Conservation (phyloP, 1,140 invertebrate species). For the Elymnias hypermnestra region DNA sequence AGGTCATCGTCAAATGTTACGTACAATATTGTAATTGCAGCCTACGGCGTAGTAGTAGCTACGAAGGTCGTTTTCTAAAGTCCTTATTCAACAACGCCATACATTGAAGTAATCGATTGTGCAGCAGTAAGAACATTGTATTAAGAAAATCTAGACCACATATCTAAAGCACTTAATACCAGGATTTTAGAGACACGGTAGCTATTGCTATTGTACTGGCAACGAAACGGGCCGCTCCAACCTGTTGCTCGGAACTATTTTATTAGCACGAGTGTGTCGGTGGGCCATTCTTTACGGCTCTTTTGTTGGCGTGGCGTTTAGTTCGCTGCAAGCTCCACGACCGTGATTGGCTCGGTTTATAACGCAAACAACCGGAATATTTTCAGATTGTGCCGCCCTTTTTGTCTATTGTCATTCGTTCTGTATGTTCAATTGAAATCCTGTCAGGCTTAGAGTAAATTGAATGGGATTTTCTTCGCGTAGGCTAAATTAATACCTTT, state of each 20-base stretch:
- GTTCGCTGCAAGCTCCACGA: constrained; percentile 39
- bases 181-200: constrained; percentile 39
- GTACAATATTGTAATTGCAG: too few relatives aligned
- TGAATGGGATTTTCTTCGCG: too few relatives aligned
- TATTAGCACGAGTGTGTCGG: constrained; percentile 67
- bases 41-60: constrained; percentile 4
- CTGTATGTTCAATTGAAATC: constrained; percentile 36
- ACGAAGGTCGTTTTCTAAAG: too few relatives aligned
- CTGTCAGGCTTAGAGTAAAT: too few relatives aligned
- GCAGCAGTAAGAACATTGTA: constrained; percentile 5
- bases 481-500: too few relatives aligned
- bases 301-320: constrained; percentile 67
- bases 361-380: constrained; percentile 60
- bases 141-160: constrained; percentile 16
- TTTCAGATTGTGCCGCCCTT: constrained; percentile 47
- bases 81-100: too few relatives aligned
- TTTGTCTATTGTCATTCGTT: constrained; percentile 37
- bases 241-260: constrained; percentile 72
- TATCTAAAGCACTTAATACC: constrained; percentile 35
- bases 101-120: not conserved
- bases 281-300: constrained; percentile 70
- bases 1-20: too few relatives aligned
- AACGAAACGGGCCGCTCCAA: constrained; percentile 44
- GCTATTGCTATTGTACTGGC: constrained; percentile 49
- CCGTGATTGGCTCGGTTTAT: constrained; percentile 64